Base-by-base conservation (phyloP, 2,888 invertebrate species). In the Drosophila diplacantha region DNA sequence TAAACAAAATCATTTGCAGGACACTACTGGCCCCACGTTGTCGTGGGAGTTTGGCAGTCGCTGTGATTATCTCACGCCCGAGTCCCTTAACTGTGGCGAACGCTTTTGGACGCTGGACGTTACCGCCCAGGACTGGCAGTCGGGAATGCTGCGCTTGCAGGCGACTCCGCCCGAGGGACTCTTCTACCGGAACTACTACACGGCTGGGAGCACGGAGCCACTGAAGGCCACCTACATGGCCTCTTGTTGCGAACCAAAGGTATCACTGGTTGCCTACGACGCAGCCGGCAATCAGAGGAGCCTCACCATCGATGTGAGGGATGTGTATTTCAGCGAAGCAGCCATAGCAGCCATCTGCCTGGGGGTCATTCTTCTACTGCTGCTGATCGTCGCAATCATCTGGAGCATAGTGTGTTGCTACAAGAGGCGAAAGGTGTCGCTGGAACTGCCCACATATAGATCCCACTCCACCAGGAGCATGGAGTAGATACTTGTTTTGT, bases 41-140 rank as follows among this genome's bases (percentile, higher is more conserved):
- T 87, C 91, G 3, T 93, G 93, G 88, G 90, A 87, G 57, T 93
- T 92, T 87, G 92, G 92, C 66, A 92, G 91, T 16, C 90, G 92
- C 59, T 93, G 93, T 73, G 89, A 91, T 6, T 74, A 72, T 41
- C 65, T 84, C 4, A 69, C 74, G 0, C 91, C 91, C 0, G 81
- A 85, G 22, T 66, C 75, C 2, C 90, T 91, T 53, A 87, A 86
- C 22, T 95, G 95, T 82, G 89, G 90, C 0, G 91, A 91, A 72
- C 90, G 92, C 51, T 89, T 90, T 38, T 95, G 95, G 95, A 92
- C 92, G 7, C 89, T 93, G 2, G 92, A 93, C 59, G 88, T 94
- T 16, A 90, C 90, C 1, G 92, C 93, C 1, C 91, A 92, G 78
- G 95, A 95, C 81, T 87, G 89, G 63, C 89, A 90, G 46, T 91